Evolutionary conservation across 1,140 invertebrate species (phyloP), one percentile per base, ranked within the genome.

Genomic region (Ips nitidus): DNA sequence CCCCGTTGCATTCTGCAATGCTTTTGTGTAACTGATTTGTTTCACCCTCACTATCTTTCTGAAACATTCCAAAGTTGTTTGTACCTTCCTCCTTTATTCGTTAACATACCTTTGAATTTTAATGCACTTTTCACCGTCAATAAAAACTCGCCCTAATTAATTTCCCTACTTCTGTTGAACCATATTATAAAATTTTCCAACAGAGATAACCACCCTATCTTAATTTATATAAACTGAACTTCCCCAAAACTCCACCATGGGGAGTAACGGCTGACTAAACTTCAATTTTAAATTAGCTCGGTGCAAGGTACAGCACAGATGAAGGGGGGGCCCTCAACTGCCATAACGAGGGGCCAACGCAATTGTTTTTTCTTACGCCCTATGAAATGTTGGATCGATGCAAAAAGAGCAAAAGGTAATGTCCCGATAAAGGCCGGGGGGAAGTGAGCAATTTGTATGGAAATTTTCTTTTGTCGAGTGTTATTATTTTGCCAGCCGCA

Each of bases 361-460:
- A 62, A 47, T 62, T 62, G 60, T 62, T 62, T 62, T 62, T 62
- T 62, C 45, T 50, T 62, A n/a, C 8, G 36, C 6, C 42, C 42
- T 38, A 37, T 50, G 43, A 47, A 62, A 62, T 47, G 60, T 62
- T 62, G 60, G 60, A 50, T 62, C 60, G 45, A 62, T 50, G 40
- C n/a, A 47, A 62, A 62, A 62, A 62, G 60, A 62, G 60, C 60
- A 62, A 62, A 59, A 62, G 60, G 60, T 62, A 62, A 62, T 62
- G 60, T 62, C n/a, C 62, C 40, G 47, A 53, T 53, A 53, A 64
- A 64, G 50, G 6, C 47, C 36, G 39, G 47, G 62, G 47, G 62
- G 62, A 64, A 64, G 62, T 64, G 62, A 53, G 45, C 62, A 64
- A 64, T 64, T 64, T 64, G 62, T 53, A 64, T 64, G 62, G 62